Base-by-base conservation (phyloP, 2,888 invertebrate species). In the Eupithecia dodoneata region DNA sequence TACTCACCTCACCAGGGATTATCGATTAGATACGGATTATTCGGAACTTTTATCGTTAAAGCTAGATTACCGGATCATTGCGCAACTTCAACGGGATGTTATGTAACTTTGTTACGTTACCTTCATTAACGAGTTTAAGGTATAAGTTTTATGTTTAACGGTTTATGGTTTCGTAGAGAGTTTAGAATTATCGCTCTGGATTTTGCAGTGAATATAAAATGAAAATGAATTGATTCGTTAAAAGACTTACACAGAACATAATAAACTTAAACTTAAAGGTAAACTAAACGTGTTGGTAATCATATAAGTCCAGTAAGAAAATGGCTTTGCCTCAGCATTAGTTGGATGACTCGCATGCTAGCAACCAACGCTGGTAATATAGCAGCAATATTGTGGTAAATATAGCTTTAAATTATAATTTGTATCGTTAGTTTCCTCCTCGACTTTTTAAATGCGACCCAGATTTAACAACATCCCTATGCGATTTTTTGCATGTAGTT, bases 31-130 rank as follows among this genome's bases (percentile, higher is more conserved):
- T 71, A 65, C 76, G 76, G 76, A 77, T 78, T 70, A 70, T 4
- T 74, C 45, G 65, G 18, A 79, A 76, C 79, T 79, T 79, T 76
- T 74, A 66, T 79, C 76, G 55, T 79, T 76, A 79, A 73, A 71
- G 7, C 47, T 66, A 47, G 79, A 79, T 79, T 79, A 76, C n/a
- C 70, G 73, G 76, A 78, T 75, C 65, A 75, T 74, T 76, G 67
- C 76, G 76, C n/a, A 41, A 66, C 55, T 74, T 76, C 47, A 15
- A 9, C 49, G 63, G 66, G 44, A 69, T 69, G n/a, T 44, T n/a
- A 6, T 13, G 70, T 70, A 70, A 70, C 47, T 70, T 47, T 70
- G 47, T 69, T 44, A 45, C 70, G 45, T 30, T 70, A 70, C 70
- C 70, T 42, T 69, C n/a, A 47, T 70, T 70, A 70, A 70, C 47